Conservation (phyloP, 2,113 vertebrate species). For the Plestiodon gilberti region DNA sequence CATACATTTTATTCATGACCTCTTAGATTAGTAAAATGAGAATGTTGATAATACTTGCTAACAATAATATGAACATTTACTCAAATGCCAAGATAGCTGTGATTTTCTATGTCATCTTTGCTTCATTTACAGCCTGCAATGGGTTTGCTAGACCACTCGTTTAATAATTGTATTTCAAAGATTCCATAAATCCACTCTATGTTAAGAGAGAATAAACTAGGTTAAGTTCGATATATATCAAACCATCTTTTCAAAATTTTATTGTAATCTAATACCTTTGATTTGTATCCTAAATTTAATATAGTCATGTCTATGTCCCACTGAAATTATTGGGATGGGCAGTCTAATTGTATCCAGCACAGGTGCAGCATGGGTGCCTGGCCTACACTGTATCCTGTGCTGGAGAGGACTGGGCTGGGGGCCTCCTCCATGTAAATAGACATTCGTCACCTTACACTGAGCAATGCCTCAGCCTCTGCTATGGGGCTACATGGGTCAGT, state of each 20-base stretch:
- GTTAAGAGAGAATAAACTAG: slow-evolving; percentile 1
- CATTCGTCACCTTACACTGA: too few species aligned
- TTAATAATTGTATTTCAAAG: neutral
- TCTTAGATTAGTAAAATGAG: neutral
- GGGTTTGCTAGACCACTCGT: neutral
- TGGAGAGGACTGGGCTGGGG: too few species aligned
- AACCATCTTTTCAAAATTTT: neutral
- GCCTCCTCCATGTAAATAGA: too few species aligned
- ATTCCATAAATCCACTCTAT: fast-evolving
- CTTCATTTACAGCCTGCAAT: neutral
- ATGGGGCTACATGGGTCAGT: too few species aligned
- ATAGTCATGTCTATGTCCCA: too few species aligned
- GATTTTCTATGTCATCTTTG: neutral
- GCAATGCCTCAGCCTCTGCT: too few species aligned
- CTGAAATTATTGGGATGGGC: too few species aligned
- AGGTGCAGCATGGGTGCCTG: too few species aligned
- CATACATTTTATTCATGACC: neutral
- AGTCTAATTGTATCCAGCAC: too few species aligned
- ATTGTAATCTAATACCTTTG: neutral
- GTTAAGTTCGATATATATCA: neutral
- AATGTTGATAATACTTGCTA: neutral
- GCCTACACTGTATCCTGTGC: too few species aligned
- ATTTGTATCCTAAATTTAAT: neutral
- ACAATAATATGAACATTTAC: neutral
- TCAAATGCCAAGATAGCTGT: neutral